Evolutionary conservation across 64 coral and sea anemone genomes (phyloP), one percentile per base, ranked within the genome.

Genomic region (Pachyseris speciosa): DNA sequence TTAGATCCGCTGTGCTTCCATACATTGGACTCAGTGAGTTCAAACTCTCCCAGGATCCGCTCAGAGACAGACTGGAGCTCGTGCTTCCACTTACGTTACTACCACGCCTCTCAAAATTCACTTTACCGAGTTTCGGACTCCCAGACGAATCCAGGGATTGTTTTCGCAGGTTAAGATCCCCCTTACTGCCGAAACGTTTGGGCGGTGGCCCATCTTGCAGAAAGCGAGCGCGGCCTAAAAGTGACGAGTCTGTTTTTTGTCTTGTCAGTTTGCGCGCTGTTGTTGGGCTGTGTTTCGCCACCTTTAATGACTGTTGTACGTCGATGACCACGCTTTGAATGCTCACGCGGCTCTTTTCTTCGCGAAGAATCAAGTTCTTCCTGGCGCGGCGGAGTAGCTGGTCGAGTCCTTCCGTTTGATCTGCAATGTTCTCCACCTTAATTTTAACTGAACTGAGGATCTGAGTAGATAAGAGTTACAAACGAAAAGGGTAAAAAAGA

Each of bases 381-480:
- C 90, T 93, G 19, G 97, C 97, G 69, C 94, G 71, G 15, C 89
- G 80, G n/a, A 99, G 74, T 42, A 95, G 84, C 45, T 67, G 78
- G 25, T 41, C 30, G 2, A 92, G 69, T 19, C 44, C 90, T 48
- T 99, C 94, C 16, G 95, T 86, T 80, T 95, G 94, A 30, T 92
- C 85, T 12, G 92, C 87, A 20, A 61, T 84, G 22, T 95, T 95
- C 50, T 99, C 97, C 3, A 99, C 97, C 67, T 92, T 90, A n/a
- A 95, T 92, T 50, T 99, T 99, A 11, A 99, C 84, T 3, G 97
- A 99, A 68, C 90, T 93, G 11, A 99, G 90, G 67, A 90, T 95
- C 97, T 99, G 68, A 16, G 44, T 60, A 4, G 55, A 81, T 7
- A 20, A 39, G 0, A 10, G 13, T 11, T 36, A 36, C 9, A 37